These are phyloP conservation scores for Silurus aristotelis DNA, from an alignment of 2,797 vertebrate species.

Conservation along the genomic window DNA sequence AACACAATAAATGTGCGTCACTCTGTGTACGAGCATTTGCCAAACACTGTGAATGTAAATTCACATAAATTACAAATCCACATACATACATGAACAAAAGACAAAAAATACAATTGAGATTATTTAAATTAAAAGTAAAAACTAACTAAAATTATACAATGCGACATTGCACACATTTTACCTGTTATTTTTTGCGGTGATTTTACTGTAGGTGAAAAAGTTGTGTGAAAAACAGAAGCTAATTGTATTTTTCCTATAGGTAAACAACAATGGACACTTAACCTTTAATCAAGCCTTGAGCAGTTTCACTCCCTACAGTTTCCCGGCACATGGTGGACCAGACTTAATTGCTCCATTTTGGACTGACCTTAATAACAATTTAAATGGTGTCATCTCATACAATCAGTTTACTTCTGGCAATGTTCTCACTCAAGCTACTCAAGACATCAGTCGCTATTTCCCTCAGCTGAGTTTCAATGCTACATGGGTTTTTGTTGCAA, in stretches of 20 bases:
- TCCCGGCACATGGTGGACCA: conserved; percentile 50
- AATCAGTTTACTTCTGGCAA: conserved; percentile 43
- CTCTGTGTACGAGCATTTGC: too few species aligned
- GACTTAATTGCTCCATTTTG: conserved; percentile 70
- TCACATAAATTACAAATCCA: too few species aligned
- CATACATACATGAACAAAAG: too few species aligned
- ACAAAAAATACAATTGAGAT: too few species aligned
- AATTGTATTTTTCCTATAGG: conserved; percentile 51
- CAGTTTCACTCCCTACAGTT: fast-evolving
- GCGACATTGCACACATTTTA: too few species aligned
- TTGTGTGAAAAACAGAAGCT: too few species aligned
- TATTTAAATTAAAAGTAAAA: too few species aligned
- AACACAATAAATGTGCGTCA: too few species aligned
- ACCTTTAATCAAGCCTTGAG: conserved; percentile 33
- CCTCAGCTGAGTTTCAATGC: conserved; percentile 49
- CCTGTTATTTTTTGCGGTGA: too few species aligned
- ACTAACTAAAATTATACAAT: too few species aligned
- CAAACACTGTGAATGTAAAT: too few species aligned
- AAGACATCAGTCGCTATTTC: conserved; percentile 69
- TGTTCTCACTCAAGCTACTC: conserved; percentile 63
- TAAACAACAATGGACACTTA: conserved; percentile 69
- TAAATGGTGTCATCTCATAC: conserved; percentile 61
- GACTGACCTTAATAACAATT: conserved; percentile 64
- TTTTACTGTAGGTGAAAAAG: too few species aligned
- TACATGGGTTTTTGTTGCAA: conserved; percentile 74